Percentiles rank a stretch among this genome's conserved stretches.
Evolutionary conservation across 2,888 invertebrate species (phyloP).

Genomic region (Agrilus cyanescens): DNA sequence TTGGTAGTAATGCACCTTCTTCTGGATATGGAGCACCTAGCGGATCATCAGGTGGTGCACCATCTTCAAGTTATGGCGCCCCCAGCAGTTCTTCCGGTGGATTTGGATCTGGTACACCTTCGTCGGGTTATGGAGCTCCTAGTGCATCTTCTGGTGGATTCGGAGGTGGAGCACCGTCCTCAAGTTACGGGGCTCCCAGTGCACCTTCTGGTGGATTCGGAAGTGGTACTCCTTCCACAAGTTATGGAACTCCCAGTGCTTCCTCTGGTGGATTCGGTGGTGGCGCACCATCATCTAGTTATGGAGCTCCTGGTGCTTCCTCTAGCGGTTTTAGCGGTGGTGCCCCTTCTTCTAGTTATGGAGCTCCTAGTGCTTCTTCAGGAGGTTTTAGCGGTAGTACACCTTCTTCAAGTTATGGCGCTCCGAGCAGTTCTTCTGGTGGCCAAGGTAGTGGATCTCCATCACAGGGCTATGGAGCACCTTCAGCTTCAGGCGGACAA

Average conservation of each 20-base stretch:
- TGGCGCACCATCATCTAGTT: slow-evolving; percentile 19
- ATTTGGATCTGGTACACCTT: slow-evolving; percentile 23
- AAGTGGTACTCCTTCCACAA: slow-evolving; percentile 19
- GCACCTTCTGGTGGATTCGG: slow-evolving; percentile 17
- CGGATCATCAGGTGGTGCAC: slow-evolving; percentile 19
- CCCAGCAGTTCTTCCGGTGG: slow-evolving; percentile 31
- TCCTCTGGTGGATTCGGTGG: slow-evolving; percentile 33
- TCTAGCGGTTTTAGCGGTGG: slow-evolving; percentile 18
- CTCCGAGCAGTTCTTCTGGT: slow-evolving; percentile 29
- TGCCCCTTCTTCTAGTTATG: slow-evolving; percentile 16
- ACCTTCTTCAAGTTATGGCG: slow-evolving; percentile 26
- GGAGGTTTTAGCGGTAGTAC: slow-evolving; percentile 18
- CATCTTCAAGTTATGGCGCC: slow-evolving; percentile 27
- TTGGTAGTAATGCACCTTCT: slow-evolving; percentile 13
- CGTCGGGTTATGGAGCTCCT: slow-evolving; percentile 18
- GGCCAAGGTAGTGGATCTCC: slow-evolving; percentile 17
- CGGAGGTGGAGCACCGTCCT: slow-evolving; percentile 22
- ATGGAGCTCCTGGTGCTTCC: slow-evolving; percentile 24
- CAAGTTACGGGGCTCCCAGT: slow-evolving; percentile 30
- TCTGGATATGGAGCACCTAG: slow-evolving; percentile 15
- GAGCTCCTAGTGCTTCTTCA: slow-evolving; percentile 15
- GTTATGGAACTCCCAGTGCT: slow-evolving; percentile 25
- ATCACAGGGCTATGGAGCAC: slow-evolving; percentile 32
- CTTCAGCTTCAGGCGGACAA: slow-evolving; percentile 40
- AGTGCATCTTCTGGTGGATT: slow-evolving; percentile 1